Evolutionary conservation across 2,888 invertebrate genomes (phyloP), one percentile per base, ranked within the genome.

Genomic region (Hoplodrina ambigua): DNA sequence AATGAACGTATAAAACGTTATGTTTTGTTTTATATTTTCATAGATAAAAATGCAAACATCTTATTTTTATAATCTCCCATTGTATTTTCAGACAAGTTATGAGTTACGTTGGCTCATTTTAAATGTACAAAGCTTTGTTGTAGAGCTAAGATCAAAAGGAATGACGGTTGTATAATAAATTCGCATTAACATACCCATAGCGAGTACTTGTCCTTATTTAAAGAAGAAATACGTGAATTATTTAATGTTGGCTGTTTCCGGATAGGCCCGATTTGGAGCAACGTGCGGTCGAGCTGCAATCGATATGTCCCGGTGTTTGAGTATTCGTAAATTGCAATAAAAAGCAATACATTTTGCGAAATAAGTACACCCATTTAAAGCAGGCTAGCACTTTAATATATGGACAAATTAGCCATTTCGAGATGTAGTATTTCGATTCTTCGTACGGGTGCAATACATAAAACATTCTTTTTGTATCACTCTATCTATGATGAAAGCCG

Each of bases 211-310:
- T n/a, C 72, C 75, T 25, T 72, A 60, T 25, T 17, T 67, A 53
- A 70, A 66, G 58, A 68, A 54, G 62, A 82, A 81, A 78, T 61
- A 69, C 72, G 54, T 58, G 59, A 70, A 78, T 72, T 52, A 80
- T 82, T 80, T 75, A 61, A 69, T 41, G 78, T 52, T 60, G 66
- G 55, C 78, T 64, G 72, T 78, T 68, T 81, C 75, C 67, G 68
- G 57, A 63, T 41, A 3, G 1, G 5, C 66, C 63, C 54, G 44
- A 53, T 82, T 67, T 66, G 66, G 70, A 62, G 60, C 54, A 65
- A 52, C 57, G 54, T n/a, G 25, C 55, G 46, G 66, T 46, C 50
- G 46, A 17, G 46, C 30, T 65, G 59, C 77, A 49, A 69, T 53
- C n/a, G 67, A 75, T 73, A 70, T 69, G 72, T 65, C 64, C 60